Evolutionary conservation across 2,888 invertebrate species (phyloP), one percentile per base, ranked within the genome.

Genomic region (Tinea trinotella): DNA sequence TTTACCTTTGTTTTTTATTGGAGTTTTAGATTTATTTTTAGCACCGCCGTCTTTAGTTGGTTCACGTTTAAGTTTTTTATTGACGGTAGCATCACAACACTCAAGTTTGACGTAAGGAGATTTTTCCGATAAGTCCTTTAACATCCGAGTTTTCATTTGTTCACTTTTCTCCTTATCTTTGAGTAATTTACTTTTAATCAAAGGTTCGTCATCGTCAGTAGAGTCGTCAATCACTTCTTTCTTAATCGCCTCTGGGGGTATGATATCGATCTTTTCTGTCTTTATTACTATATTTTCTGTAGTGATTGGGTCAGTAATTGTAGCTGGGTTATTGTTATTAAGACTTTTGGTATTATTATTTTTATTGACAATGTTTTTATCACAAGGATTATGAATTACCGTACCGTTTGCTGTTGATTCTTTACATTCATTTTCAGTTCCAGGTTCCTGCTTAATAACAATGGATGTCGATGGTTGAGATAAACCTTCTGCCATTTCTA

Each of bases 101-200:
- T 85, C 82, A 57, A 86, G 63, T 65, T 85, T 85, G 17, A 85
- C 85, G 60, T 83, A 83, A 4, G 84, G 78, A 17, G 84, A 80
- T 65, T 84, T 84, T 68, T 83, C 78, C 0, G 85, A 77, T 56
- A 83, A 71, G 61, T 85, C 84, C 66, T 81, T 84, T 52, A 83
- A 59, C 55, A 84, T 59, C 61, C 81, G 76, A 59, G 74, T 79
- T 19, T 36, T 82, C 9, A 81, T 62, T 30, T 70, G 71, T 52
- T 80, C 74, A 59, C 61, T 74, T 57, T 74, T 67, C 61, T 76
- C 73, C 61, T 76, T 78, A 63, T 81, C 79, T 63, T 83, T 83
- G 34, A 78, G 64, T 35, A 81, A 61, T 63, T 82, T 83, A 61
- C 81, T 81, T 59, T 81, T 81, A 50, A 83, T 81, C 30, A 82